Evolutionary conservation across 2,888 invertebrate species (phyloP).

Genomic region (Melitaea athalia): DNA sequence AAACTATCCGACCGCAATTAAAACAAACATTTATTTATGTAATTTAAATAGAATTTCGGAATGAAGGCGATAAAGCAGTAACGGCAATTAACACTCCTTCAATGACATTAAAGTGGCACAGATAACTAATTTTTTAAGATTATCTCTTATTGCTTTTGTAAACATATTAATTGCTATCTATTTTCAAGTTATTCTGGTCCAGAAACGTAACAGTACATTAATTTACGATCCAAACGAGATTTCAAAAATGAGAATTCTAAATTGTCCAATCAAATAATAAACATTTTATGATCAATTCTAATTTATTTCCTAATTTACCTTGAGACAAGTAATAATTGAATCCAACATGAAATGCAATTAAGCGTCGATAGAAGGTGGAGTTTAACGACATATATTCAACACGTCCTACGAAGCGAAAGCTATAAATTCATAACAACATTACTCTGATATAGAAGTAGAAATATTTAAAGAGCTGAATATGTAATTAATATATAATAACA

Average conservation of each 20-base stretch:
- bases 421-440: constrained; percentile 29
- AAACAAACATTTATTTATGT: too few relatives aligned
- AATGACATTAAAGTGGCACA: not conserved
- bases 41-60: not conserved
- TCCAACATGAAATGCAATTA: constrained; percentile 14
- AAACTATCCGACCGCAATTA: too few relatives aligned
- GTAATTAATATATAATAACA: constrained; percentile 36
- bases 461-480: constrained; percentile 25
- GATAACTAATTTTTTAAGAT: not conserved
- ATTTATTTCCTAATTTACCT: constrained; percentile 29
- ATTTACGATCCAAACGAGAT: constrained; percentile 23
- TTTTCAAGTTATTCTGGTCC: constrained; percentile 8
- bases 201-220: constrained; percentile 9
- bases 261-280: constrained; percentile 28
- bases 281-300: constrained; percentile 31
- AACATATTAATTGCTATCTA: constrained; percentile 10
- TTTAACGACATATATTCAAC: constrained; percentile 18
- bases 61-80: not conserved
- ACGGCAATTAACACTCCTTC: not conserved
- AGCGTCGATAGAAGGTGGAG: constrained; percentile 7
- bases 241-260: constrained; percentile 17
- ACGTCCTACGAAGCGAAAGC: constrained; percentile 16
- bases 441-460: constrained; percentile 24
- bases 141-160: not conserved
- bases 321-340: constrained; percentile 33